phyloP scores from a whole-genome alignment of 1,140 invertebrate species.

The Aricia agestis region DNA sequence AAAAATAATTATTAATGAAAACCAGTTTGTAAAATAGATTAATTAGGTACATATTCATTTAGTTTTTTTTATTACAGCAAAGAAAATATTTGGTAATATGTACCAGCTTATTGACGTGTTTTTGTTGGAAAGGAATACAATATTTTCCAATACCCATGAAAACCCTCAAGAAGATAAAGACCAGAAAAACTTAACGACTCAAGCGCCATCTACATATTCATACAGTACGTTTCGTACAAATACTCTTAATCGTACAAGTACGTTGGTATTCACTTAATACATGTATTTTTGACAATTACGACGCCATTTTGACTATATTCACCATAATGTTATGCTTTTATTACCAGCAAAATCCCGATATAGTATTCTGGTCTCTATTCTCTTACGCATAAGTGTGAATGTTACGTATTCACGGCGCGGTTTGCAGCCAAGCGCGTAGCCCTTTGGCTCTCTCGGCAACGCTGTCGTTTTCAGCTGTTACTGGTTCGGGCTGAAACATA shows the following conservation, averaged over 20 bases:
- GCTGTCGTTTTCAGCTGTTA: slow-evolving; percentile 48
- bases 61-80: too few species aligned
- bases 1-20: too few species aligned
- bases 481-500: slow-evolving; percentile 48
- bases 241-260: too few species aligned
- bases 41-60: too few species aligned
- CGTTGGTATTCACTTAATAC: too few species aligned
- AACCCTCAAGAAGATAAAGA: neutral
- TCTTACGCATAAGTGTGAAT: neutral
- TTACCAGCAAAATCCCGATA: neutral
- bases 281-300: too few species aligned
- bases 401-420: slow-evolving; percentile 43
- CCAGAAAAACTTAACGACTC: neutral
- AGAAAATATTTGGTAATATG: neutral
- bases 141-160: neutral
- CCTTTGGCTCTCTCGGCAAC: slow-evolving; percentile 54
- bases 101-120: neutral
- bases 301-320: too few species aligned
- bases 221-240: too few species aligned
- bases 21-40: too few species aligned
- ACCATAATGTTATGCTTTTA: too few species aligned
- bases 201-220: too few species aligned
- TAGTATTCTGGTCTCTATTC: neutral
- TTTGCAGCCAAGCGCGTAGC: slow-evolving; percentile 60
- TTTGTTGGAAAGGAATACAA: neutral